Conservation (phyloP, 35 echinoderm and acorn worm genomes). For the Amphiura filiformis region DNA sequence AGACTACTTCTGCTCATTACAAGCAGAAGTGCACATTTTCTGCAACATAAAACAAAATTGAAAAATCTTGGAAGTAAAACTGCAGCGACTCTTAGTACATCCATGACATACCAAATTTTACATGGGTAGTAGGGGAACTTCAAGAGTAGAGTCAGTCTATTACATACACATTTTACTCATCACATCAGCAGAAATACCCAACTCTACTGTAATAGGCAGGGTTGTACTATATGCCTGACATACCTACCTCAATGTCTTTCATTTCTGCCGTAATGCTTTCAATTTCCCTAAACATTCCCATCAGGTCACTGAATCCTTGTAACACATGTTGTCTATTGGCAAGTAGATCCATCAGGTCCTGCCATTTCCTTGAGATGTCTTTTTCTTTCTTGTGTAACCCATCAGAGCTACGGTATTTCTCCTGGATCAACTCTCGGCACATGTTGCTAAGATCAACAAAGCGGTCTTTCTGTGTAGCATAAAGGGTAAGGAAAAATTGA, state of each 20-base stretch:
- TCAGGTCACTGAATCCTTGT: slow-evolving; percentile 77
- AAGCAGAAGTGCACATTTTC: too few species aligned
- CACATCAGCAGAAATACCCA: too few species aligned
- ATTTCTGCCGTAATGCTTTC: slow-evolving; percentile 83
- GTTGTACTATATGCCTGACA: too few species aligned
- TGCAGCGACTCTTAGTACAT: too few species aligned
- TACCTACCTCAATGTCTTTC: slow-evolving; percentile 85
- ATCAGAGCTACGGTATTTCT: slow-evolving; percentile 54
- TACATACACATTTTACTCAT: too few species aligned
- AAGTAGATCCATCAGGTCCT: slow-evolving; percentile 64
- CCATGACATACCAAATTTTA: too few species aligned
- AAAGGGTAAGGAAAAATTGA: not conserved
- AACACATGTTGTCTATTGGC: slow-evolving; percentile 64
- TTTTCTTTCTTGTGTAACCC: slow-evolving; percentile 33
- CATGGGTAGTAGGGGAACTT: too few species aligned
- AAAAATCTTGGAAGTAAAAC: too few species aligned
- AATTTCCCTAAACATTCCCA: slow-evolving; percentile 87
- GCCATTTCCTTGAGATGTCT: slow-evolving; percentile 76
- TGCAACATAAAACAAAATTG: too few species aligned
- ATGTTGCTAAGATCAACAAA: slow-evolving; percentile 81
- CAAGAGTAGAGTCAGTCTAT: too few species aligned
- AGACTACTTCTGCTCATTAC: too few species aligned
- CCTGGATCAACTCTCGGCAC: slow-evolving; percentile 66
- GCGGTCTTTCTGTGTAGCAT: slow-evolving; percentile 64
- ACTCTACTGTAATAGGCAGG: too few species aligned